phyloP scores from a whole-genome alignment of 2,113 vertebrate species.

The Osmerus eperlanus region DNA sequence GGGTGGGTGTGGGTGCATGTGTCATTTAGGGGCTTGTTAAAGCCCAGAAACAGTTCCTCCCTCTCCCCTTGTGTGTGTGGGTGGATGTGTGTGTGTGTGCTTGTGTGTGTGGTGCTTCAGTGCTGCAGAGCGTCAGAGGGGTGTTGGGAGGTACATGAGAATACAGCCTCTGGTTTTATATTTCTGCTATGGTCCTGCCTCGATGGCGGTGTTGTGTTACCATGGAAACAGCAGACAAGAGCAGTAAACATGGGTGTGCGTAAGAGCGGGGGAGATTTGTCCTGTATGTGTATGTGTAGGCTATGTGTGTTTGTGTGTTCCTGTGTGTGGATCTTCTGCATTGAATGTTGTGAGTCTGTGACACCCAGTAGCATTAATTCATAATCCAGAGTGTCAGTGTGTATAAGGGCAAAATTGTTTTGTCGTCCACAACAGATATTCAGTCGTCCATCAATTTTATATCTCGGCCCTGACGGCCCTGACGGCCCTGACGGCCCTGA shows the following conservation, averaged over 20 bases:
- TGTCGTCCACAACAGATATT: no score
- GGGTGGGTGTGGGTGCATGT: background rate
- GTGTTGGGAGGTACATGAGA: no score
- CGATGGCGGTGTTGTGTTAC: constrained; percentile 56
- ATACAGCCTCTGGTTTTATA: constrained; percentile 30
- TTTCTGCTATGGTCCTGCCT: constrained; percentile 42
- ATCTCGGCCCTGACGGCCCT: no score
- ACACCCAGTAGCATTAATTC: background rate
- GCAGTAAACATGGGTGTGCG: constrained; percentile 31
- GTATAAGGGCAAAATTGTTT: no score
- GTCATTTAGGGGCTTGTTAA: background rate
- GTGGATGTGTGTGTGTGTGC: background rate
- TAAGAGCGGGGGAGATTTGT: constrained; percentile 27
- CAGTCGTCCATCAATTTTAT: no score
- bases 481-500: no score
- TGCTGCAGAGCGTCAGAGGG: background rate
- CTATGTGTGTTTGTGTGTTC: background rate
- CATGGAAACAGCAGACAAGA: constrained; percentile 70
- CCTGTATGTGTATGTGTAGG: constrained; percentile 7
- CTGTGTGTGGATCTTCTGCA: background rate
- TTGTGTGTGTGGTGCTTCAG: background rate
- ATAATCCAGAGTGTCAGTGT: no score
- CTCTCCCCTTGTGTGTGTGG: background rate
- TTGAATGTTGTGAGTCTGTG: background rate
- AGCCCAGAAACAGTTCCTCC: background rate